phyloP scores from a whole-genome alignment of 2,888 invertebrate genomes.

The Pseudoips prasinana region DNA sequence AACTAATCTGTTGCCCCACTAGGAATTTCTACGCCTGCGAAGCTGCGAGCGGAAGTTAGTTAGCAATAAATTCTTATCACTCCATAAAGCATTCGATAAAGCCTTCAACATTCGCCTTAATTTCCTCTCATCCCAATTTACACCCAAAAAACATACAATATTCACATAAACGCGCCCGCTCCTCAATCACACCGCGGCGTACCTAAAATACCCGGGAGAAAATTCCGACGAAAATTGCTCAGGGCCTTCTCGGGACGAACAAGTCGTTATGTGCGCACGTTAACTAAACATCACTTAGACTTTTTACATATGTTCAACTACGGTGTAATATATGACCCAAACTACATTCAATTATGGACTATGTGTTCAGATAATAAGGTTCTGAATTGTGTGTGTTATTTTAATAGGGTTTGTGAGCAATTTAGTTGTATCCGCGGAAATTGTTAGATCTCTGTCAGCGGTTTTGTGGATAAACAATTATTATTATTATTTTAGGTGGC shows the following conservation, averaged over 20 bases:
- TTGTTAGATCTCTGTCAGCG: conserved; percentile 20
- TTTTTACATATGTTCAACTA: conserved; percentile 34
- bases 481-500: conserved; percentile 21
- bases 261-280: conserved; percentile 36
- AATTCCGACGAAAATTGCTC: conserved; percentile 53
- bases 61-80: too few species aligned
- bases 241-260: conserved; percentile 27
- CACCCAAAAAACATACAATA: too few species aligned
- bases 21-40: too few species aligned
- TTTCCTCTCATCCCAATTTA: too few species aligned
- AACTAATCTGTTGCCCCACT: too few species aligned
- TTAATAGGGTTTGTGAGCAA: conserved; percentile 22
- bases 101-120: too few species aligned
- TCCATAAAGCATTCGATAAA: too few species aligned
- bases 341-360: conserved; percentile 13
- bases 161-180: conserved; percentile 9
- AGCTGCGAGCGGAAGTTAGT: too few species aligned
- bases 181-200: conserved; percentile 27
- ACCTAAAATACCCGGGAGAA: conserved; percentile 47
- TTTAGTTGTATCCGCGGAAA: conserved; percentile 20
- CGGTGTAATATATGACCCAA: conserved; percentile 26
- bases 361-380: conserved; percentile 6
- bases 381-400: conserved; percentile 8
- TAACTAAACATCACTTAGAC: conserved; percentile 37
- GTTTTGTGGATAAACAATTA: conserved; percentile 14